These are phyloP conservation scores for Archilochus colubris DNA, from an alignment of 2,113 vertebrate species.

Conservation along the genomic window DNA sequence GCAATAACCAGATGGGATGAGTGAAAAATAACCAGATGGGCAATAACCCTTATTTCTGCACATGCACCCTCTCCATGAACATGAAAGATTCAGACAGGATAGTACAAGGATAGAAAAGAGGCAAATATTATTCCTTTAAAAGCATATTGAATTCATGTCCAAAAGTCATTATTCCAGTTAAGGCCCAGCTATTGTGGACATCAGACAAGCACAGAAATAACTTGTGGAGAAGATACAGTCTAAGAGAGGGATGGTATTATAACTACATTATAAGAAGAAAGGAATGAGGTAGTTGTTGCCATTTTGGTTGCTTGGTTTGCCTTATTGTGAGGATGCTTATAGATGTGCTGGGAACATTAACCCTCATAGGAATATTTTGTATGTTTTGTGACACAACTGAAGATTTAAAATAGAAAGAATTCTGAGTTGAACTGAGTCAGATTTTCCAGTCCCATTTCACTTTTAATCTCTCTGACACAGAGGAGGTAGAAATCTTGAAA, in stretches of 20 bases:
- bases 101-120: neutral
- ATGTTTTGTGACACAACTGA: neutral
- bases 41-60: too few species aligned
- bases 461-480: neutral
- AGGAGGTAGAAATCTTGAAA: neutral
- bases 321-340: neutral
- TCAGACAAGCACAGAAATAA: neutral
- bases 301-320: neutral
- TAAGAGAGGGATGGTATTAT: fast-evolving
- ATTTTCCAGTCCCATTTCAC: neutral
- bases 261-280: neutral
- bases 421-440: neutral
- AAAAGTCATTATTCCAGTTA: neutral
- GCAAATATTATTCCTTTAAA: neutral
- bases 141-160: neutral
- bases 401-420: neutral
- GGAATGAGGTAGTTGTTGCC: neutral
- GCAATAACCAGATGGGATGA: too few species aligned
- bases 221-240: neutral
- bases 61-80: too few species aligned
- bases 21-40: too few species aligned
- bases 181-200: neutral
- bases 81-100: neutral
- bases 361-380: neutral
- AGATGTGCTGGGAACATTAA: neutral